Evolutionary conservation across 2,888 invertebrate genomes (phyloP), one percentile per base, ranked within the genome.

Genomic region (Augiades crinisus): DNA sequence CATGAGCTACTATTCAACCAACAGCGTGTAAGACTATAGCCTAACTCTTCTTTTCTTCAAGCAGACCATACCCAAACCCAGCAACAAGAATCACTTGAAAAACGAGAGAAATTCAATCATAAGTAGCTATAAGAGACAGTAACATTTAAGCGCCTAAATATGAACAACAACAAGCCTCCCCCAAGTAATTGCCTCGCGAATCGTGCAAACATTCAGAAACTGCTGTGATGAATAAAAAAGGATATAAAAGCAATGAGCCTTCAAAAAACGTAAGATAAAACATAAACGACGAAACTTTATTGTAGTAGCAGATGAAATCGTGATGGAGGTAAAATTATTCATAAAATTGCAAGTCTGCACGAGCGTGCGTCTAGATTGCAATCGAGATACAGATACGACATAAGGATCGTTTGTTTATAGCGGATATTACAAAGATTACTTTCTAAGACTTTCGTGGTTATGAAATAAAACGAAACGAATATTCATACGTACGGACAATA

Each of bases 281-380:
- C 43, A 37, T 37, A 44, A 50, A 50, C 30, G 36, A 50, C 19
- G 30, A 31, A 31, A 51, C 30, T 44, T 51, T 51, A 51, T 44
- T 51, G 51, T 44, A 31, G 44, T 51, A 51, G 37, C 44, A 51
- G 51, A 51, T 51, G 51, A 51, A 44, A 44, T 51, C 51, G 51
- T 51, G 51, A 51, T 50, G 51, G 36, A 44, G 51, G 36, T 44
- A 51, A 51, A 44, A 51, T 51, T 51, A 51, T 51, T 51, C 44
- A 51, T 51, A 44, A 51, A 50, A 43, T 41, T 49, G 41, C 49
- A 49, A 50, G 36, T 31, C 36, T 34, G 30, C 37, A 43, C 37
- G 30, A 21, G 50, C 50, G 50, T 37, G 36, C 36, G 30, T 36
- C 19, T 24, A 50, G 41, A 50, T 50, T 43, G 19, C 21, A 37